Base-by-base conservation (phyloP, 2,797 vertebrate species). In the Ciconia nigra region DNA sequence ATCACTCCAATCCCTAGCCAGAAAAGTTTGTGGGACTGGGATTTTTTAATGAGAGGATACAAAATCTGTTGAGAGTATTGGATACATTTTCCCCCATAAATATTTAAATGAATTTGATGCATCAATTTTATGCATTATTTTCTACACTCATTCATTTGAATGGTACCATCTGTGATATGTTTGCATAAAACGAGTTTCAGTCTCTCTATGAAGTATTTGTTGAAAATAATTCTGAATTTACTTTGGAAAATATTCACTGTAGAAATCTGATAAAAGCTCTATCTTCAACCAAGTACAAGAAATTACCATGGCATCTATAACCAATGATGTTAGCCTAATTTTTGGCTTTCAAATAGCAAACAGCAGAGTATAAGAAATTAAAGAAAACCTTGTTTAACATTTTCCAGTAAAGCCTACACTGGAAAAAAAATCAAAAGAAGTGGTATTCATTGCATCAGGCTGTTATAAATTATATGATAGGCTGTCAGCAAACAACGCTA, bases 161-260 rank as follows among this genome's bases (percentile, higher is more conserved):
- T 76, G 22, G 61, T 78, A 74, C 93, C 80, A 94, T 94, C 93
- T 94, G 85, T 66, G 54, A 65, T 67, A 73, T 33, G 28, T 88
- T 82, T 84, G 67, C 47, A 61, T 63, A 83, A 95, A 90, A 87
- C 55, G 9, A 78, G 79, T 78, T 89, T 91, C 74, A 87, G 57
- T 79, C 46, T 87, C 25, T 14, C 51, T 84, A 35, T 4, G 10
- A 93, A 88, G 79, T 67, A 89, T 70, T 79, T 90, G 41, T 86
- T 87, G 41, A 93, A 95, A 91, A 31, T 67, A 87, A 91, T 87
- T 93, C 47, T 77, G 59, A 92, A 70, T 91, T 93, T 71, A 78
- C n/a, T 87, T 80, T 70, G 59, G 67, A 89, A 96, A 88, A 86
- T 42, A 65, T 55, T 81, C 79, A 61, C 33, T 87, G 28, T 21